Evolutionary conservation across 2,888 invertebrate genomes (phyloP), one percentile per base, ranked within the genome.

Genomic region (Meteorus cinctellus): DNA sequence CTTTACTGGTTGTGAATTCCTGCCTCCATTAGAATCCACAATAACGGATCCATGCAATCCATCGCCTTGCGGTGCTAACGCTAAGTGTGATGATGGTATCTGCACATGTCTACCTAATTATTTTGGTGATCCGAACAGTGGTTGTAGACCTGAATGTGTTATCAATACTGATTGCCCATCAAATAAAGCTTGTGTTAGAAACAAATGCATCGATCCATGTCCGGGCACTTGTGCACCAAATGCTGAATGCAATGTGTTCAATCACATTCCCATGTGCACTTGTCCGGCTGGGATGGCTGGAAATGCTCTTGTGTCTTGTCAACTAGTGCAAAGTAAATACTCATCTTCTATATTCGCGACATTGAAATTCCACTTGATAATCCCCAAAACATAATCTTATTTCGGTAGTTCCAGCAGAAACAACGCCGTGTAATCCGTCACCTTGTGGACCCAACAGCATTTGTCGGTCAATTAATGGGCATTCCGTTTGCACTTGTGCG

Each of bases 221-320:
- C 80, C 79, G n/a, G 90, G 91, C 67, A 89, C 91, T 62, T 88
- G 89, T 73, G 88, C 87, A 59, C 88, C 90, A 74, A 94, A 94
- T 85, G 96, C 96, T 1, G 87, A 93, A 72, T 96, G 96, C 84
- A 92, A 93, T 82, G 95, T 95, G 4, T 91, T 94, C 63, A 95
- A 96, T 87, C 96, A 96, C 82, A 92, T 95, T 76, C 94, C 95
- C 0, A 94, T 94, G 92, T 95, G 95, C 84, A 92, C 92, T 82
- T 95, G 95, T 84, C 92, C 93, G 48, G 81, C 83, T 12, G 84
- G 87, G 16, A 88, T 84, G 76, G 84, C 84, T 41, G 92, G 92
- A 24, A 91, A 92, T 83, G 91, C 92, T 63, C 90, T 91, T 73
- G 82, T 89, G 6, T 85, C 87, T 63, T 90, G 91, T 81, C 88